These are phyloP conservation scores for Sphenodon punctatus DNA, from an alignment of 2,797 vertebrate species.

Conservation along the genomic window DNA sequence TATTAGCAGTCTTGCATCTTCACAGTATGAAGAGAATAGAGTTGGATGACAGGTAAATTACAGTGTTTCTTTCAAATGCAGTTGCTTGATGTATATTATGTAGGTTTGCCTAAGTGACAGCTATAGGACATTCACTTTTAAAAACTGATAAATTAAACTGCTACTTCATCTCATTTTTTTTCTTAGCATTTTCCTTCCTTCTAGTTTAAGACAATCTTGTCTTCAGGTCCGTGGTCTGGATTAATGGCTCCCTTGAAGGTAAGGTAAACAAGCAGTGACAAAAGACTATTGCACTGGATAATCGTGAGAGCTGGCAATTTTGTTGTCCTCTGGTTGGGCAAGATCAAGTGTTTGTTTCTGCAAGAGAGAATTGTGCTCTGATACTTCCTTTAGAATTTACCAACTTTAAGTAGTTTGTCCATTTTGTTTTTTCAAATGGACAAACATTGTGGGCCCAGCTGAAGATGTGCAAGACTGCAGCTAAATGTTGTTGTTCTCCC, in stretches of 20 bases:
- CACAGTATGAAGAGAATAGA: conserved; percentile 99
- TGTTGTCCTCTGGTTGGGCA: not conserved
- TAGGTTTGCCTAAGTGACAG: not conserved
- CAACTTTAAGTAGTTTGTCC: not conserved
- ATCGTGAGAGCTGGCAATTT: not conserved
- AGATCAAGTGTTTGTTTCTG: not conserved
- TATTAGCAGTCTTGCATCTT: conserved; percentile 95
- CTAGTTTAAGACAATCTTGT: not conserved
- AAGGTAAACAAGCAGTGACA: not conserved
- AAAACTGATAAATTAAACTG: not conserved
- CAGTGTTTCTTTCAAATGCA: not conserved
- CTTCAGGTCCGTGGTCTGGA: not conserved
- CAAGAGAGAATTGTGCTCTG: not conserved
- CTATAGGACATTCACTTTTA: not conserved
- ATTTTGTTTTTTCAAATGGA: not conserved
- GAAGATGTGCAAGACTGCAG: too few species aligned
- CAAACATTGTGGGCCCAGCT: too few species aligned
- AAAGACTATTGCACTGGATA: not conserved
- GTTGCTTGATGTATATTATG: not conserved
- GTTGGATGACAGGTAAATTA: conserved; percentile 92
- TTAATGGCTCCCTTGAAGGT: not conserved
- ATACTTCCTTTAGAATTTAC: not conserved
- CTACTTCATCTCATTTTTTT: not conserved
- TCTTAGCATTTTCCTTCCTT: not conserved
- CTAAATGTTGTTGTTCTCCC: too few species aligned